Percentiles rank a stretch among this genome's conserved stretches.
Conservation (phyloP, 1,140 invertebrate species). For the Coptotermes formosanus region DNA sequence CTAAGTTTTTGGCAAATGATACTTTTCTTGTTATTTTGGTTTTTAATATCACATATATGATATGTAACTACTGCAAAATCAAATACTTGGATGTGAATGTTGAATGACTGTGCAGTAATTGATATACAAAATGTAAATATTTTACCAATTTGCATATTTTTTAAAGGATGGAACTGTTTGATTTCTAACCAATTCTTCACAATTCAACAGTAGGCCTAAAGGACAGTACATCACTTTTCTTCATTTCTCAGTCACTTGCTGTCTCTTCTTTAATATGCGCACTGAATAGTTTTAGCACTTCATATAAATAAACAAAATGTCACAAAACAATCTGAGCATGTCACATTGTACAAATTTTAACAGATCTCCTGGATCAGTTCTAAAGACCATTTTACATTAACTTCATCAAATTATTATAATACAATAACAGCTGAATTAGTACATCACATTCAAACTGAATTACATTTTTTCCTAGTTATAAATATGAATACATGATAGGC, state of each 20-base stretch:
- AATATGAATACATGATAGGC: too few relatives aligned
- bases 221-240: neutral
- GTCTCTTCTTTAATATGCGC: neutral
- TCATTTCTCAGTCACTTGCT: neutral
- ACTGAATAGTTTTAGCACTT: neutral
- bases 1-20: neutral
- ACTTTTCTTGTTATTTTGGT: neutral
- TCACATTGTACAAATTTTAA: too few relatives aligned
- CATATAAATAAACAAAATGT: too few relatives aligned
- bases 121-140: neutral
- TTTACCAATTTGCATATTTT: neutral
- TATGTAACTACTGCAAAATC: neutral
- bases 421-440: too few relatives aligned
- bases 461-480: too few relatives aligned
- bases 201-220: neutral
- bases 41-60: neutral
- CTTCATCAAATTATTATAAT: too few relatives aligned
- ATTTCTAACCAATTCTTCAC: neutral
- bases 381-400: too few relatives aligned
- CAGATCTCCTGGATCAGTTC: too few relatives aligned
- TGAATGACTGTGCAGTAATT: neutral
- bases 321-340: too few relatives aligned
- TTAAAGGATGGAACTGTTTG: neutral
- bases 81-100: neutral
- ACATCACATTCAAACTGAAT: too few relatives aligned